These are phyloP conservation scores for Acrobasis consociella DNA, from an alignment of 2,888 invertebrate species.

Conservation along the genomic window DNA sequence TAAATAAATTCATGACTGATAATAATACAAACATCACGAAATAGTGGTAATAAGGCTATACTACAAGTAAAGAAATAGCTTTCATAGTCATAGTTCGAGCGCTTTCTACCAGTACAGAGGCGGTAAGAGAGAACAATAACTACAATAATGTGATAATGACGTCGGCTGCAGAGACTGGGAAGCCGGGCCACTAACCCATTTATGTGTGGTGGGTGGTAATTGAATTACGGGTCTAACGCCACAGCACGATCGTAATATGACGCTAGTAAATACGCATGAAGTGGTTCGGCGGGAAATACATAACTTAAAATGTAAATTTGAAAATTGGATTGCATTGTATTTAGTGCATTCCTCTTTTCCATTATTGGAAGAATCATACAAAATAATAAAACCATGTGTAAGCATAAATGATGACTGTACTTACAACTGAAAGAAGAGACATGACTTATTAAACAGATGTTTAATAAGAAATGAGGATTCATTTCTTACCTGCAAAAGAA, in stretches of 20 bases:
- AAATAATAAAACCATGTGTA: neutral
- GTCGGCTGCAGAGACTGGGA: conserved; percentile 46
- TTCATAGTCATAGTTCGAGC: neutral
- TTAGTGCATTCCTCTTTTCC: too few species aligned
- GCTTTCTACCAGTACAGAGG: conserved; percentile 7
- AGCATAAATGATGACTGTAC: neutral
- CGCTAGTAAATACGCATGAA: conserved; percentile 31
- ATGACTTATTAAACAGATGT: neutral
- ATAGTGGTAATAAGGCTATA: neutral
- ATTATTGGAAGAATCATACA: neutral
- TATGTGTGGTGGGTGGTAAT: conserved; percentile 61
- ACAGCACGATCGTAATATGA: conserved; percentile 33
- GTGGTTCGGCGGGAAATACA: neutral
- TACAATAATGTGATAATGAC: conserved; percentile 52
- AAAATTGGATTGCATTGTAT: too few species aligned
- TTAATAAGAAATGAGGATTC: too few species aligned
- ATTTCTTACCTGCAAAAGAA: neutral
- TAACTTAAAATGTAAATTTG: too few species aligned
- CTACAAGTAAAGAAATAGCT: neutral
- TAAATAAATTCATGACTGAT: neutral
- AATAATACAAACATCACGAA: neutral
- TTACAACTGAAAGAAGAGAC: neutral
- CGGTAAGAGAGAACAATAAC: conserved; percentile 23
- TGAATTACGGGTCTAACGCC: conserved; percentile 57
- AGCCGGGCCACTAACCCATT: conserved; percentile 71